Base-by-base conservation (phyloP, 2,888 invertebrate species). In the Hypolimnas misippus region DNA sequence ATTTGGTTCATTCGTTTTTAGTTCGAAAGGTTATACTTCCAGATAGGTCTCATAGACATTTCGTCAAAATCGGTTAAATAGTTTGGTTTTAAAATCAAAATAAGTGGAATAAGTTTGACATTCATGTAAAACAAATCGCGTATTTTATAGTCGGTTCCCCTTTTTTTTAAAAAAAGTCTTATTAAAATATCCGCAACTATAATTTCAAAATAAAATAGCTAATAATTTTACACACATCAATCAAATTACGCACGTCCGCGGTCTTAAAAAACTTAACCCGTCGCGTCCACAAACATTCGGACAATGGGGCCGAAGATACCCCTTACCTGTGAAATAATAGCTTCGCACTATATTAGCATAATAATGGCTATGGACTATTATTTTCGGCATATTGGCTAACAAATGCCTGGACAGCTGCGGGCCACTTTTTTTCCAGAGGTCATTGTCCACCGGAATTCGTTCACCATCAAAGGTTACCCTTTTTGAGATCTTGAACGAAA, bases 261-360 rank as follows among this genome's bases (percentile, higher is more conserved):
- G 81, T 25, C 56, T 12, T 75, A 82, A 82, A n/a, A n/a, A 82
- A 76, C 66, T 71, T 74, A 86, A 85, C 84, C 85, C 84, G 83
- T 79, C 21, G 42, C 76, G 49, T 68, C 76, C 73, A 75, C 77
- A 83, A 81, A 79, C 78, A 83, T 65, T 70, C 69, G 79, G 80
- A 79, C 79, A 74, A 74, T 72, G 67, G 77, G 81, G 86, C 84
- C 84, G 83, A 87, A 86, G 87, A 76, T 69, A 66, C 70, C 69
- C 69, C 67, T 65, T 66, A 89, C 90, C 90, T 90, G 90, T 81
- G 84, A 84, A 87, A 90, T 88, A 89, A 90, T 87, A 81, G 84
- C 79, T 73, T 78, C 75, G 78, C 77, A 73, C 74, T 60, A 70
- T 75, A 91, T 92, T 92, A 79, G 82, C 92, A 92, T 92, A 90